Evolutionary conservation across 2,888 invertebrate species (phyloP), one percentile per base, ranked within the genome.

Genomic region (Amorpha juglandis): DNA sequence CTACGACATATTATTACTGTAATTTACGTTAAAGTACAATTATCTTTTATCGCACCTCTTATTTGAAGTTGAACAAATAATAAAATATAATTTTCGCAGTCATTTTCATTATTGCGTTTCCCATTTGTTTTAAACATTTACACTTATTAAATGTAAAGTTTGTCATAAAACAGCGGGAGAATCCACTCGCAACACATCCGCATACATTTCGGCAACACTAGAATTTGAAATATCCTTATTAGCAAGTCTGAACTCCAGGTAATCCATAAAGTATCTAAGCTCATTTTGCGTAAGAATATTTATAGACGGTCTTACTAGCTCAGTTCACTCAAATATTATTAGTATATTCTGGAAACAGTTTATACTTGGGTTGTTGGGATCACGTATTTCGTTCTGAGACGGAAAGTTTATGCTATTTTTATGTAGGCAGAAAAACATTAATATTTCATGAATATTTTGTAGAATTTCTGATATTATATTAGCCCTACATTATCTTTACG

Each of bases 231-330:
- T 77, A 72, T 63, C 66, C 72, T 74, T 75, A 77, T 78, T 76
- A 78, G 74, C 78, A 79, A 78, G 72, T 80, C 69, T 78, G 77
- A 80, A 73, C 74, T 73, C 78, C 74, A 79, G 74, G 71, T 55
- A 65, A 65, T 58, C 58, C 48, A 55, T 58, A 48, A 47, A 65
- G 63, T 71, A 68, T 67, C 66, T 72, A 75, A 75, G 71, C 71
- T 77, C 70, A 74, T 65, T 78, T 75, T 68, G 58, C 70, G 64
- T 70, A 63, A 66, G 71, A 75, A 76, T 74, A 76, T 76, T 75
- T 76, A 73, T 75, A 69, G 67, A 69, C 68, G 69, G 67, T 51
- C 68, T 68, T 55, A 58, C 38, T 58, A 12, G 42, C 16, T 35
- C 35, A 65, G 38, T 58, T 38, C 42, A 58, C 14, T 42, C 58